These are phyloP conservation scores for Syngnathus rostellatus DNA, from an alignment of 2,797 vertebrate species.

Conservation along the genomic window DNA sequence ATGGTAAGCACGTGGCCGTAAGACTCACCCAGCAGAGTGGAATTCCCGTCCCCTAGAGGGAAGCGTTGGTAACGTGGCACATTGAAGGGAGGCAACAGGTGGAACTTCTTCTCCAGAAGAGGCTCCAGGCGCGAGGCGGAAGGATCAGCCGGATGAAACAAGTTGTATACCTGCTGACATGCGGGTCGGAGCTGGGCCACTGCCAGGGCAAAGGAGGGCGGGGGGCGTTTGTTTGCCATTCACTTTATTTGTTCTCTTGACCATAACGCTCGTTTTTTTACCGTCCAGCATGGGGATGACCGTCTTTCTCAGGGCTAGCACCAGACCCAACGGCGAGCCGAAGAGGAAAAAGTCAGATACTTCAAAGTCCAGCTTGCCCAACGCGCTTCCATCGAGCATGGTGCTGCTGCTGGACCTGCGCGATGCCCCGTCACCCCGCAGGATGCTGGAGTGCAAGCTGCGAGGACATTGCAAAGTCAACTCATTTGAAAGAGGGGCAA, in stretches of 20 bases:
- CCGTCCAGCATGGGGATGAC: constrained; percentile 89
- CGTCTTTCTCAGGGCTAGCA: constrained; percentile 91
- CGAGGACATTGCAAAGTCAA: constrained; percentile 25
- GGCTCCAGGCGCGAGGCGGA: constrained; percentile 95
- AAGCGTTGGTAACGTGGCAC: constrained; percentile 94
- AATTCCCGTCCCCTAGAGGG: constrained; percentile 89
- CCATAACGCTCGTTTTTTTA: constrained; percentile 33
- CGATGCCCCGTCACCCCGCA: constrained; percentile 74
- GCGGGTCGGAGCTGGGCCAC: constrained; percentile 79
- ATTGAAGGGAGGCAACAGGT: constrained; percentile 86
- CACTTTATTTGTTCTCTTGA: too few relatives aligned
- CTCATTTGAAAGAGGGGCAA: too few relatives aligned
- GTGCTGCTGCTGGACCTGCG: constrained; percentile 83
- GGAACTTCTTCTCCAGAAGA: constrained; percentile 87
- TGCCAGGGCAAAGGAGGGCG: constrained; percentile 41
- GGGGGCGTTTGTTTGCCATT: too few relatives aligned
- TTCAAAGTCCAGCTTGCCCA: constrained; percentile 93
- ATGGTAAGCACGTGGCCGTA: too few relatives aligned
- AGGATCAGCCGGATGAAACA: constrained; percentile 96
- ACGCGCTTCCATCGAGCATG: constrained; percentile 76
- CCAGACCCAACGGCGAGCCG: constrained; percentile 90
- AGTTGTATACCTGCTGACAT: constrained; percentile 96
- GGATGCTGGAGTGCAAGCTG: constrained; percentile 85
- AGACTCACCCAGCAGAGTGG: constrained; percentile 84
- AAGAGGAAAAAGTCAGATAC: constrained; percentile 95